Percentiles rank a stretch among this genome's conserved stretches.
Evolutionary conservation across 2,888 invertebrate species (phyloP).

Genomic region (Lymantria monacha): DNA sequence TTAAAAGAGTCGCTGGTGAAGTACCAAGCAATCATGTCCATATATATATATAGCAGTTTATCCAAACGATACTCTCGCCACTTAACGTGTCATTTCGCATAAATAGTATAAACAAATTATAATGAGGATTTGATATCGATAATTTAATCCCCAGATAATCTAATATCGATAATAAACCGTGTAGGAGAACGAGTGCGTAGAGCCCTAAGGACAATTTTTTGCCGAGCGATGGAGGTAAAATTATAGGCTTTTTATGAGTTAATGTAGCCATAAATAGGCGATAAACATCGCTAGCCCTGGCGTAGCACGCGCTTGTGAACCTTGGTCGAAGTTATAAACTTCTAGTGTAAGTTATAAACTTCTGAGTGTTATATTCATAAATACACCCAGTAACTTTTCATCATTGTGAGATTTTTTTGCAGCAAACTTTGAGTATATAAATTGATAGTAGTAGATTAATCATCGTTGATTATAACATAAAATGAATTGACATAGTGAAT

Average conservation of each 20-base stretch:
- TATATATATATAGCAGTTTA: background rate
- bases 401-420: no score
- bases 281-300: conserved; percentile 59
- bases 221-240: conserved; percentile 53
- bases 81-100: conserved; percentile 15
- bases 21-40: no score
- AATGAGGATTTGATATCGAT: conserved; percentile 18
- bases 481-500: no score
- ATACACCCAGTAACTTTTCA: no score
- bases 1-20: no score
- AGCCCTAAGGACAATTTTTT: conserved; percentile 68
- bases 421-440: no score
- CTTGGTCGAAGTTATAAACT: conserved; percentile 38
- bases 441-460: no score
- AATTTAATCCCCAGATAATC: conserved; percentile 31
- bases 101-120: conserved; percentile 24
- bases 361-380: no score
- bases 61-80: background rate
- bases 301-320: conserved; percentile 55
- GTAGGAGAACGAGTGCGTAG: conserved; percentile 31
- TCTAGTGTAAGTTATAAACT: no score
- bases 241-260: conserved; percentile 74
- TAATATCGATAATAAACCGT: conserved; percentile 35
- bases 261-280: conserved; percentile 70
- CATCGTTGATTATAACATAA: no score